Conservation (phyloP, 1,140 invertebrate genomes). For the Acromyrmex heyeri region DNA sequence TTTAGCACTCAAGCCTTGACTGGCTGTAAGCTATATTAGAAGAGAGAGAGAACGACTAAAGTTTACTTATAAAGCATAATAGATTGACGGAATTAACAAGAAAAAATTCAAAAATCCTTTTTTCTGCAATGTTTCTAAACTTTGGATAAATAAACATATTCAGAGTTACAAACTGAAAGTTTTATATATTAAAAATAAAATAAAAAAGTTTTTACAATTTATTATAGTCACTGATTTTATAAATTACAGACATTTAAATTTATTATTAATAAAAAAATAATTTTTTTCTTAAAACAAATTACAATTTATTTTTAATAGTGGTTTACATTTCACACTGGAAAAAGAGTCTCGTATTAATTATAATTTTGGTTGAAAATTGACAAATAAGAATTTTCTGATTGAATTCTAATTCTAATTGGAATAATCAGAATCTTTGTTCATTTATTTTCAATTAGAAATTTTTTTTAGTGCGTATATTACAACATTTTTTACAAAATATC, state of each 20-base stretch:
- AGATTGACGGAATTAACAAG: constrained; percentile 25
- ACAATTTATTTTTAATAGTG: background rate
- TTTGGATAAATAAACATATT: background rate
- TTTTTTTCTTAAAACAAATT: background rate
- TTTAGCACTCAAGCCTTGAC: constrained; percentile 63
- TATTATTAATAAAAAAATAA: background rate
- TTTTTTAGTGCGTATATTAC: too few relatives aligned
- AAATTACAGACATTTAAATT: background rate
- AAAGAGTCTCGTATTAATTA: too few relatives aligned
- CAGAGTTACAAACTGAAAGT: background rate
- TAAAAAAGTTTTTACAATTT: too few relatives aligned
- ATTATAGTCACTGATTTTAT: background rate
- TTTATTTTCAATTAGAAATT: too few relatives aligned
- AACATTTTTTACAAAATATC: too few relatives aligned
- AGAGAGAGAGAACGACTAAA: constrained; percentile 11
- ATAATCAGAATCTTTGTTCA: too few relatives aligned
- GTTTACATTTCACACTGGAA: background rate
- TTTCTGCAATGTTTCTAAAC: background rate
- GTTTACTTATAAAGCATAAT: constrained; percentile 46
- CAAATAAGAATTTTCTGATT: too few relatives aligned
- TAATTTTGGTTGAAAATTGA: too few relatives aligned
- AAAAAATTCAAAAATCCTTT: background rate
- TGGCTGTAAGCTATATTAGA: background rate
- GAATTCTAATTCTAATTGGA: too few relatives aligned
- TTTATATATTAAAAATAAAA: background rate